Evolutionary conservation across 1,140 invertebrate genomes (phyloP).

Genomic region (Conus ventricosus): DNA sequence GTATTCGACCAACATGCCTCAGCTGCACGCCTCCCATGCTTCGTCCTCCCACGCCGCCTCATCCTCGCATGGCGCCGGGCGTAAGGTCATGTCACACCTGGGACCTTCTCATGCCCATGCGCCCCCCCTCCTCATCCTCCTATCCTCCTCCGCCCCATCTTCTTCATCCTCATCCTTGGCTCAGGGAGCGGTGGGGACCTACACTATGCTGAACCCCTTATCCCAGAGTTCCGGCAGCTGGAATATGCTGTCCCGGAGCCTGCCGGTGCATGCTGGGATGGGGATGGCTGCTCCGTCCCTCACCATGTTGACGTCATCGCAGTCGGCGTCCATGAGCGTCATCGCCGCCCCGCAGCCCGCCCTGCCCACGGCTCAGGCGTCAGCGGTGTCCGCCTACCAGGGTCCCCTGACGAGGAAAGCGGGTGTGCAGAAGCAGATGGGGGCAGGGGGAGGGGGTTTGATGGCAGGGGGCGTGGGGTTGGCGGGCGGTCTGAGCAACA

Average conservation of each 20-base stretch:
- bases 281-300: not conserved
- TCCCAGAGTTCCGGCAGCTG: not conserved
- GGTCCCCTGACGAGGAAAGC: slow-evolving; percentile 28
- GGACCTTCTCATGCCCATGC: not conserved
- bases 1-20: too few relatives aligned
- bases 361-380: not conserved
- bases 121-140: not conserved
- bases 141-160: too few relatives aligned
- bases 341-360: not conserved
- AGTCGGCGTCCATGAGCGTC: not conserved
- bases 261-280: not conserved
- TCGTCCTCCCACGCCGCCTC: not conserved
- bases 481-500: not conserved
- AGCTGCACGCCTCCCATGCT: too few relatives aligned
- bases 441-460: not conserved
- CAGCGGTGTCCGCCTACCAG: slow-evolving; percentile 6
- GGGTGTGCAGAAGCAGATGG: slow-evolving; percentile 12
- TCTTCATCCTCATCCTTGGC: not conserved
- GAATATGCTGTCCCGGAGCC: not conserved
- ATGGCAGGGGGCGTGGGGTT: not conserved
- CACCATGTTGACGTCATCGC: not conserved
- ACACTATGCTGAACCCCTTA: not conserved
- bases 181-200: not conserved
- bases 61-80: not conserved
- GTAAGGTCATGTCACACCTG: not conserved